Percentiles rank a stretch among this genome's conserved stretches.
phyloP scores from a whole-genome alignment of 2,113 vertebrate species.

The Ctenomys sociabilis region DNA sequence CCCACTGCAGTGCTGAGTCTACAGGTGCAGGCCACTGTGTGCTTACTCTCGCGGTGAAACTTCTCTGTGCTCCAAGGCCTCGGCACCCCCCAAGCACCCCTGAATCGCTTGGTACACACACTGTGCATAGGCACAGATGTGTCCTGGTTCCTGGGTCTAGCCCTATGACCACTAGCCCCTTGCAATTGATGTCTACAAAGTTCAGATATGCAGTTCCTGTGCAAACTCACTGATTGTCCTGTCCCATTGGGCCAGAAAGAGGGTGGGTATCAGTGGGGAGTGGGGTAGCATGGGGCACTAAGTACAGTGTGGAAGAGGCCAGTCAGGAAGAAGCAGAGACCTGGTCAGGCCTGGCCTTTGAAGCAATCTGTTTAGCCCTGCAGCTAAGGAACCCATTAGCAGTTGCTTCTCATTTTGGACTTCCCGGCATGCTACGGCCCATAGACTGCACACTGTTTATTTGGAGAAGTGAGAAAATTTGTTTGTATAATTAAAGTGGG shows the following conservation, averaged over 20 bases:
- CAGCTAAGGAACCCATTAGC: conserved; percentile 87
- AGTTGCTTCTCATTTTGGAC: conserved; percentile 82
- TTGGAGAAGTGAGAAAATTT: conserved; percentile 87
- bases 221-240: conserved; percentile 5
- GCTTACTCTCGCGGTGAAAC: background rate
- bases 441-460: conserved; percentile 85
- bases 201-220: conserved; percentile 17
- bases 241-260: background rate
- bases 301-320: background rate
- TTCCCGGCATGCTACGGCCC: conserved; percentile 83
- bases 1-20: background rate
- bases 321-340: conserved; percentile 36
- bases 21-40: background rate
- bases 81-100: background rate
- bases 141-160: background rate
- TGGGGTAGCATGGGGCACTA: background rate
- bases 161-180: background rate
- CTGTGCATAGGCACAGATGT: background rate
- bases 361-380: conserved; percentile 86
- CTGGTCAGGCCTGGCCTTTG: conserved; percentile 68
- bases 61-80: background rate
- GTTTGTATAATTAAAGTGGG: conserved; percentile 86
- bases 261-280: background rate
- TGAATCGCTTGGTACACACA: background rate
- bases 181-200: conserved; percentile 14